Conservation (phyloP, 2,797 vertebrate genomes). For the Labeo calbasu region DNA sequence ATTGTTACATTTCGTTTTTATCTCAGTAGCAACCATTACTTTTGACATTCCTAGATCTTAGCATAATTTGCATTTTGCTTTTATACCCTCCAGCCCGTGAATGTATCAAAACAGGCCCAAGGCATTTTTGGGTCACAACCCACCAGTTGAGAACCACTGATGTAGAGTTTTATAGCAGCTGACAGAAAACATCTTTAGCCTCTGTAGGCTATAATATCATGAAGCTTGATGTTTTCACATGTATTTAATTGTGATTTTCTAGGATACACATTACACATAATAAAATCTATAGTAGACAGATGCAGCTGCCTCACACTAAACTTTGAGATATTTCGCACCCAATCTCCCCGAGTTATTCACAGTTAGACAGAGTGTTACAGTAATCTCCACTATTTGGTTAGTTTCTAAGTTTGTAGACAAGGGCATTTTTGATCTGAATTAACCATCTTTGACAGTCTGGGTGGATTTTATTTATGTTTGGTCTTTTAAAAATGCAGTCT, state of each 20-base stretch:
- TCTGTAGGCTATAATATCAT: neutral
- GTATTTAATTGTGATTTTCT: neutral
- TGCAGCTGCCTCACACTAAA: no score
- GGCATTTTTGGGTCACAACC: neutral
- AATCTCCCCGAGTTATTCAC: neutral
- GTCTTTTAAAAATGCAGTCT: constrained; percentile 19
- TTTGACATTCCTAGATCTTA: neutral
- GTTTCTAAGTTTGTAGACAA: neutral
- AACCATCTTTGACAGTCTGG: neutral
- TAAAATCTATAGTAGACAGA: neutral
- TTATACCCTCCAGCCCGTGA: neutral
- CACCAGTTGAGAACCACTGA: neutral
- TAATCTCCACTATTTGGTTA: neutral
- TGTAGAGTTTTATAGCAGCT: constrained; percentile 7
- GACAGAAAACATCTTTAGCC: neutral
- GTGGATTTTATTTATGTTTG: neutral
- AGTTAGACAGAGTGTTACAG: neutral
- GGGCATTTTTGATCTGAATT: neutral
- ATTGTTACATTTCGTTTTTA: neutral
- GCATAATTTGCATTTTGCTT: no score
- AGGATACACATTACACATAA: neutral
- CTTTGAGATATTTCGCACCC: neutral
- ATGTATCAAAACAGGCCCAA: constrained; percentile 2
- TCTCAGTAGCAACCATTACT: neutral
- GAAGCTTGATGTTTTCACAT: neutral